A percentile compares a stretch with the other conserved stretches of the same genome.
These are phyloP conservation scores for Dreissena polymorpha DNA, from an alignment of 1,140 invertebrate species.

Conservation along the genomic window DNA sequence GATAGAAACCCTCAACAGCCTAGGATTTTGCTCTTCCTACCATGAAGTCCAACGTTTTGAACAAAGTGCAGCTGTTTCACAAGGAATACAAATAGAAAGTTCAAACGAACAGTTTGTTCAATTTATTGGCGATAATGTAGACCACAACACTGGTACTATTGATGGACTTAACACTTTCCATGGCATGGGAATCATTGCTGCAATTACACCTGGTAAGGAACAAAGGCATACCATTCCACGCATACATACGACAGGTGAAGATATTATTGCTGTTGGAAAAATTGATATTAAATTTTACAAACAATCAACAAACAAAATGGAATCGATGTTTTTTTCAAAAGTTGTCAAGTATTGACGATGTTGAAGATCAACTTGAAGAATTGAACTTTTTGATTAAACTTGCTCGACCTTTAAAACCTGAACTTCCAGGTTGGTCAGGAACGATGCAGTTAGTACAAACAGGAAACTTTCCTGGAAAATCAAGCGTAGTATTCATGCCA, in stretches of 20 bases:
- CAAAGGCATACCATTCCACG: slow-evolving; percentile 26
- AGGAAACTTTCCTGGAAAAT: slow-evolving; percentile 58
- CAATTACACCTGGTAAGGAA: slow-evolving; percentile 44
- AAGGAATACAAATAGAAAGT: slow-evolving; percentile 25
- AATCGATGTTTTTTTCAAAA: slow-evolving; percentile 25
- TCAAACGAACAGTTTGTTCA: slow-evolving; percentile 19
- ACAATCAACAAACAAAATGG: slow-evolving; percentile 3
- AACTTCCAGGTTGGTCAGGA: slow-evolving; percentile 50
- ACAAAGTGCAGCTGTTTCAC: slow-evolving; percentile 23
- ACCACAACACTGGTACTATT: slow-evolving; percentile 55
- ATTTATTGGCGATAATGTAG: slow-evolving; percentile 57
- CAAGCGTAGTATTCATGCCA: slow-evolving; percentile 63
- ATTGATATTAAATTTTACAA: slow-evolving; percentile 48
- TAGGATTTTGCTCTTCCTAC: slow-evolving; percentile 52
- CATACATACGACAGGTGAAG: slow-evolving; percentile 27
- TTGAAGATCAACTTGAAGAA: background rate
- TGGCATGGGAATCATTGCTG: slow-evolving; percentile 64
- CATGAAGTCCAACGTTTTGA: slow-evolving; percentile 48
- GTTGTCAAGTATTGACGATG: slow-evolving; percentile 7
- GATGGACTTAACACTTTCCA: slow-evolving; percentile 60
- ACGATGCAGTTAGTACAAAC: slow-evolving; percentile 43
- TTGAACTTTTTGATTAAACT: slow-evolving; percentile 49
- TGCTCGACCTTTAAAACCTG: slow-evolving; percentile 39
- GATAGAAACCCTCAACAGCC: slow-evolving; percentile 33
- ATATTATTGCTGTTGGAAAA: slow-evolving; percentile 46